Evolutionary conservation across 2,797 vertebrate genomes (phyloP), one percentile per base, ranked within the genome.

Genomic region (Acanthornis magna): DNA sequence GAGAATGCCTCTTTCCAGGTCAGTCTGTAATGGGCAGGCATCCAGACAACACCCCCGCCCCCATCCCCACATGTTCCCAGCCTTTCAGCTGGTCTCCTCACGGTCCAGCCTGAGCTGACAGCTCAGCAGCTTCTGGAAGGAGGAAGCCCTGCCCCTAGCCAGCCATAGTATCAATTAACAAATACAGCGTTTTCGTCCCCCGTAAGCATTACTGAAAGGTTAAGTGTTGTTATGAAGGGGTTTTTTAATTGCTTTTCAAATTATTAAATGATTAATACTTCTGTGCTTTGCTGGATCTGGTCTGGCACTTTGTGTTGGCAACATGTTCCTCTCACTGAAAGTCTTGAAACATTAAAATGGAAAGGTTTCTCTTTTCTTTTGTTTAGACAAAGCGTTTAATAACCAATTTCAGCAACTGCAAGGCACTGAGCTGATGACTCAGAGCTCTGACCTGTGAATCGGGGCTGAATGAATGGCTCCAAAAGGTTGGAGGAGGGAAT

Each of bases 1-100:
- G 91, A 92, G 94, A 96, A 96, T 84, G 93, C 88, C 88, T 85
- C 72, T 96, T 96, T 95, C 71, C 88, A 88, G 95, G 96, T 95
- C 96, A 89, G 71, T 18, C 89, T 27, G 11, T 74, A 90, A 82
- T 66, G 93, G 92, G 76, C 71, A 43, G 71, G 79, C 94, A 60
- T 76, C 87, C 84, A 91, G 84, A 60, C 55, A 82, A 40, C 76
- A 72, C 53, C 70, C 66, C 20, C 19, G 11, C 47, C 66, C 48
- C 94, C 80, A 86, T 29, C 48, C 48, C 95, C 81, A 82, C 72
- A 47, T 18, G 38, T 25, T 36, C 22, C 8, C 65, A 68, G 65
- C 58, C 34, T 42, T 78, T 61, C 36, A 17, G 57, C 21, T 70
- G 72, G 14, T 73, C 63, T 93, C n/a, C 65, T 82, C 74, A 8